phyloP scores from a whole-genome alignment of 2,113 vertebrate genomes.

The Peucedramus taeniatus region DNA sequence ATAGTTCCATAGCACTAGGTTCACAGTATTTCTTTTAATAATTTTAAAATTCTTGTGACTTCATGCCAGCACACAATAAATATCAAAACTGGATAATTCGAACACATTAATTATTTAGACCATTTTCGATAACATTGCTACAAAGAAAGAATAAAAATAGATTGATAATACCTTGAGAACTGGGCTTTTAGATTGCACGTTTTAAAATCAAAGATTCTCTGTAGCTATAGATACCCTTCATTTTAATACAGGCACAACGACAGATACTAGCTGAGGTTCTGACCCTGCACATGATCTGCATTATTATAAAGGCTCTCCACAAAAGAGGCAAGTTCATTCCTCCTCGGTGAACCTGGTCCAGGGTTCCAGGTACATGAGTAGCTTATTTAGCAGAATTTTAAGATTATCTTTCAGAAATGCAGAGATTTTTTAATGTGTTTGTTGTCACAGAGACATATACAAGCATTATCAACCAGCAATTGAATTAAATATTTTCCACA shows the following conservation, averaged over 20 bases:
- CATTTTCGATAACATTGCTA: background rate
- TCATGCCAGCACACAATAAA: background rate
- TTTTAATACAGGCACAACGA: background rate
- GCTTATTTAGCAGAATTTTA: background rate
- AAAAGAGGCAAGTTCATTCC: background rate
- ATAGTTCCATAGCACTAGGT: background rate
- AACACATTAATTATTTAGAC: background rate
- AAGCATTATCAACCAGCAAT: background rate
- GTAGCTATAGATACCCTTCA: background rate
- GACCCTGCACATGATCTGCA: background rate
- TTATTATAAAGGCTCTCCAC: background rate
- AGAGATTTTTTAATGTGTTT: background rate
- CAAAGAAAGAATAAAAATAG: background rate
- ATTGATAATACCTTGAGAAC: background rate
- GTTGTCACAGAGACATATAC: background rate
- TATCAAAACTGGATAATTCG: background rate
- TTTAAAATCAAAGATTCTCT: background rate
- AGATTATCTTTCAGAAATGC: background rate
- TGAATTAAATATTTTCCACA: background rate
- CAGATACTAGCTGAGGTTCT: constrained; percentile 5
- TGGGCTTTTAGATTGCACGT: background rate
- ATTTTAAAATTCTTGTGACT: background rate
- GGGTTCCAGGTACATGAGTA: background rate
- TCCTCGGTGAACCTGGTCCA: background rate
- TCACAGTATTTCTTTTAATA: background rate